Base-by-base conservation (phyloP, 2,797 vertebrate genomes). In the Siniperca obscura region DNA sequence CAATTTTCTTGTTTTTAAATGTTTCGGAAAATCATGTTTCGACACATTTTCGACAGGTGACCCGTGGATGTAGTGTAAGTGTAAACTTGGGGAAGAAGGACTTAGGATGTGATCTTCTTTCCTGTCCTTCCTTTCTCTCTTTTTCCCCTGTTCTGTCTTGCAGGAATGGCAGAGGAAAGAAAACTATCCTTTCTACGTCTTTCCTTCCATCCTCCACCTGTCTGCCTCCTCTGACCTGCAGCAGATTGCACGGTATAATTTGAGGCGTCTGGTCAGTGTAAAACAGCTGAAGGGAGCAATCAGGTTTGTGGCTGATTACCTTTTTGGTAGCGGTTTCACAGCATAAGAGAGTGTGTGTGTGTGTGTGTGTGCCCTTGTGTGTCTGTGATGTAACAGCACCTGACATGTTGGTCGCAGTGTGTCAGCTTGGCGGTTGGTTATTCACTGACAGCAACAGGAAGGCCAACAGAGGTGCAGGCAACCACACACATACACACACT, bases 361-460 rank as follows among this genome's bases (percentile, higher is more conserved):
- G 76, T 30, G 91, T 78, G 82, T 95, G 91, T 27, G 76, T 59
- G 92, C 7, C 7, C 7, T 87, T 75, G 76, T 55, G 1, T 83
- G 82, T 77, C 0, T 6, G 86, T 96, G 93, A 94, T 94, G 95
- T 96, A 96, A 97, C 77, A 94, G 87, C 94, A 97, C 95, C 96
- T 97, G 96, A 96, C 93, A 95, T 86, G 90, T 92, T 91, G 92
- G 80, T 70, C 81, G 83, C 86, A 86, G 78, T 94, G 86, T 92
- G 86, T 95, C 88, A 19, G 83, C 83, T 88, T 2, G 10, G 81
- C 90, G 66, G 93, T 95, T 94, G 94, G 93, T 96, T 95, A 96
- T 94, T 96, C 95, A 95, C 74, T 92, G 93, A 93, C 92, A 91
- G 89, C 8, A 53, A 89, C 95, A 92, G 94, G 90, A 95, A 94